phyloP scores from a whole-genome alignment of 2,888 invertebrate genomes.

The Globia sparganii region DNA sequence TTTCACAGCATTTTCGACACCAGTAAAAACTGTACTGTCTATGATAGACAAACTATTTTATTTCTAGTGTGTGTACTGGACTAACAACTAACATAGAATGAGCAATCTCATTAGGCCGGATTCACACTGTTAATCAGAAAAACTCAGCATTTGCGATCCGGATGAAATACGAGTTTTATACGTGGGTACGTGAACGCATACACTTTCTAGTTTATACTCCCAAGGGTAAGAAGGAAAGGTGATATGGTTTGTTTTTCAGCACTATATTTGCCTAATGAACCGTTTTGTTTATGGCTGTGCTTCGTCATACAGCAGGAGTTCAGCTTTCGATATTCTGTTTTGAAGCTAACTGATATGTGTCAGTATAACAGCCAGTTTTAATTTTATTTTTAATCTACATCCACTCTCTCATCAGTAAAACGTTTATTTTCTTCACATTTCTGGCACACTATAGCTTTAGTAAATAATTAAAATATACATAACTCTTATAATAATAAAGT shows the following conservation, averaged over 20 bases:
- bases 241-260: constrained; percentile 7
- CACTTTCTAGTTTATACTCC: constrained; percentile 26
- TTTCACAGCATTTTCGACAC: not conserved
- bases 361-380: not conserved
- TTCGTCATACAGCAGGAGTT: not conserved
- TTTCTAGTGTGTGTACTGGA: not conserved
- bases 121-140: constrained; percentile 69
- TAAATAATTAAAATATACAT: not conserved
- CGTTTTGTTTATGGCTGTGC: not conserved
- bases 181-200: constrained; percentile 29
- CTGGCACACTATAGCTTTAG: not conserved
- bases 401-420: not conserved
- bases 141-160: constrained; percentile 49
- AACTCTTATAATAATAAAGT: not conserved
- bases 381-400: not conserved
- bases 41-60: not conserved
- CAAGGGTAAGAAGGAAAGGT: not conserved
- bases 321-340: not conserved
- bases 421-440: not conserved
- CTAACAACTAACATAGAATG: constrained; percentile 17
- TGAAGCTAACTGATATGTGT: not conserved
- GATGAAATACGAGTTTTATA: constrained; percentile 42
- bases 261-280: not conserved
- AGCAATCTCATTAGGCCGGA: constrained; percentile 60
- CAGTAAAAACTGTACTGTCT: not conserved